A percentile compares a stretch with the other conserved stretches of the same genome.
Conservation (phyloP, 2,888 invertebrate genomes). For the Biston betularia region DNA sequence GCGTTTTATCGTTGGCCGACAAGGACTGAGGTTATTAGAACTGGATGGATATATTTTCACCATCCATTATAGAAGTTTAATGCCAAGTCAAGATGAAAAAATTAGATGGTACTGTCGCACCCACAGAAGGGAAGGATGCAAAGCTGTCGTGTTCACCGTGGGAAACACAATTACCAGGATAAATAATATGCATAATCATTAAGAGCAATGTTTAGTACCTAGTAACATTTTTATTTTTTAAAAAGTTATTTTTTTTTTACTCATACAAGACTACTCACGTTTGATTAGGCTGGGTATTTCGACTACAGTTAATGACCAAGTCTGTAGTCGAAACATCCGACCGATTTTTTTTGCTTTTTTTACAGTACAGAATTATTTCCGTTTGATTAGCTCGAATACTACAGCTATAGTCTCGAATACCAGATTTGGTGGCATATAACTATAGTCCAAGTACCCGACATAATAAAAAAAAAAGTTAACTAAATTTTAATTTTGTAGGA, state of each 20-base stretch:
- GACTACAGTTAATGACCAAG: too few species aligned
- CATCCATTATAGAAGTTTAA: neutral
- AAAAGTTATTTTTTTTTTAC: neutral
- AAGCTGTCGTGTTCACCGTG: constrained; percentile 50
- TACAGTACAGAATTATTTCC: too few species aligned
- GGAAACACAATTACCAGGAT: constrained; percentile 23
- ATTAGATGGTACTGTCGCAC: constrained; percentile 48
- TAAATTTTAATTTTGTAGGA: too few species aligned
- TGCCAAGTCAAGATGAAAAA: constrained; percentile 24
- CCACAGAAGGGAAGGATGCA: constrained; percentile 41
- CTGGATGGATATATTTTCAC: neutral
- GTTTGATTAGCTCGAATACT: too few species aligned
- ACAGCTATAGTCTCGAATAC: too few species aligned
- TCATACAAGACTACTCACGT: too few species aligned
- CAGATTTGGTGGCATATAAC: too few species aligned
- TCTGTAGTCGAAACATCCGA: too few species aligned
- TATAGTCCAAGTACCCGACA: too few species aligned
- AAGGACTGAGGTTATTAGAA: neutral
- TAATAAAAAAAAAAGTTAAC: too few species aligned
- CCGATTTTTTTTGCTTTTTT: too few species aligned
- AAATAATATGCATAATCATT: constrained; percentile 34
- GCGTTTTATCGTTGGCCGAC: neutral
- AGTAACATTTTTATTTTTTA: too few species aligned
- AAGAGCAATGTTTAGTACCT: neutral
- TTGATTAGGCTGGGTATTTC: neutral